Evolutionary conservation across 2,797 vertebrate genomes (phyloP).

Genomic region (Falco cherrug): DNA sequence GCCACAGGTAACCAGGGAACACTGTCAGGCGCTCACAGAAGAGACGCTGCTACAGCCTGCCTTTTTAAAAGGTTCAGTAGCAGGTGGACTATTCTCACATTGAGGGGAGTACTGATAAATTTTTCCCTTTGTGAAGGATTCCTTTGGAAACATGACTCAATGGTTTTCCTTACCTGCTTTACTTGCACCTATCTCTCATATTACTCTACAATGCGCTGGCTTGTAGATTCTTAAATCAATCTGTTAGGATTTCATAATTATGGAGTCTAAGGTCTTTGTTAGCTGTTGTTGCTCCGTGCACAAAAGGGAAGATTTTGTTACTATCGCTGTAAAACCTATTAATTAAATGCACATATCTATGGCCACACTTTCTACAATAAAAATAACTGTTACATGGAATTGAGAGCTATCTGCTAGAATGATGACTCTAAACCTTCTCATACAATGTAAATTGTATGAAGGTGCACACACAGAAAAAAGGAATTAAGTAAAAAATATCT

Average conservation of each 20-base stretch:
- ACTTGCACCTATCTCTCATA: background rate
- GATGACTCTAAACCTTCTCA: background rate
- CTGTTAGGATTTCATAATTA: conserved; percentile 41
- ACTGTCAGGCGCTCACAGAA: background rate
- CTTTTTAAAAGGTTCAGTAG: background rate
- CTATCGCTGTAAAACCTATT: background rate
- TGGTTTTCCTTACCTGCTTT: background rate
- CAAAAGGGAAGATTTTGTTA: conserved; percentile 25
- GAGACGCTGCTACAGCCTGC: background rate
- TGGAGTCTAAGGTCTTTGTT: conserved; percentile 40
- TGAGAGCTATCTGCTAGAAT: background rate
- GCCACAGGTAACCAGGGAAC: background rate
- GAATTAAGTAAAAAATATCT: background rate
- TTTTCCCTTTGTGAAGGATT: background rate
- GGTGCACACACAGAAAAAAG: background rate
- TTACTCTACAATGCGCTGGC: background rate
- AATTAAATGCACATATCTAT: background rate
- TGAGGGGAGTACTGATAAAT: background rate
- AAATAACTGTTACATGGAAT: background rate
- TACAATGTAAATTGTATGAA: background rate
- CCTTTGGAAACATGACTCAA: background rate
- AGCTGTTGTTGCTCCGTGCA: conserved; percentile 15
- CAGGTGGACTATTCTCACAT: accelerated
- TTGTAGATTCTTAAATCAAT: conserved; percentile 15
- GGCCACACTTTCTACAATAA: background rate